A percentile compares a stretch with the other conserved stretches of the same genome.
Evolutionary conservation across 2,113 vertebrate genomes (phyloP).

Genomic region (Notothenia coriiceps): DNA sequence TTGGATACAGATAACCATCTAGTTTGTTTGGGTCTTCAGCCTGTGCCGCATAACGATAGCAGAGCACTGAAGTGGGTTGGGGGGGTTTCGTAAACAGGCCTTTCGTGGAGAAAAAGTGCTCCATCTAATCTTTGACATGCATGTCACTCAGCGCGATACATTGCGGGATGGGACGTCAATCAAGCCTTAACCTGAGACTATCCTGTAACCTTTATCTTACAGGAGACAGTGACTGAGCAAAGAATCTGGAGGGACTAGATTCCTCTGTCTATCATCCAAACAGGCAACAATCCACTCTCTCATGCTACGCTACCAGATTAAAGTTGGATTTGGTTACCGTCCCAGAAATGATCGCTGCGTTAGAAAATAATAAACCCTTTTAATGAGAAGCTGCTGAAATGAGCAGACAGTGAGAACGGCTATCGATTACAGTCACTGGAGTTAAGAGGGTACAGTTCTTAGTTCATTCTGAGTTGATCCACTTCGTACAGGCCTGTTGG

Average conservation of each 20-base stretch:
- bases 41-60: slow-evolving; percentile 20
- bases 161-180: neutral
- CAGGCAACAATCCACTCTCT: slow-evolving; percentile 39
- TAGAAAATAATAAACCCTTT: slow-evolving; percentile 54
- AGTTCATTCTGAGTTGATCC: slow-evolving; percentile 43
- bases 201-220: neutral
- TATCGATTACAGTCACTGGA: slow-evolving; percentile 35
- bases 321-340: slow-evolving; percentile 60
- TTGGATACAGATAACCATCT: slow-evolving; percentile 35
- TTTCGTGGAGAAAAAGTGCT: neutral
- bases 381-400: slow-evolving; percentile 81
- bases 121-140: neutral
- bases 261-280: slow-evolving; percentile 26
- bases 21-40: slow-evolving; percentile 46
- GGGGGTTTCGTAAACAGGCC: slow-evolving; percentile 13
- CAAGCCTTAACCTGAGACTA: neutral
- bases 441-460: slow-evolving; percentile 41
- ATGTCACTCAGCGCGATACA: neutral
- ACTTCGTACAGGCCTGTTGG: slow-evolving; percentile 31
- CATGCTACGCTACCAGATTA: slow-evolving; percentile 36
- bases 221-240: slow-evolving; percentile 6
- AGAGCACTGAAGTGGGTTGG: neutral
- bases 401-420: slow-evolving; percentile 33
- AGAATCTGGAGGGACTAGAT: slow-evolving; percentile 57
- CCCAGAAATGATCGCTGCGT: slow-evolving; percentile 43